Evolutionary conservation across 1,140 invertebrate genomes (phyloP).

Genomic region (Heliconius hermathena): DNA sequence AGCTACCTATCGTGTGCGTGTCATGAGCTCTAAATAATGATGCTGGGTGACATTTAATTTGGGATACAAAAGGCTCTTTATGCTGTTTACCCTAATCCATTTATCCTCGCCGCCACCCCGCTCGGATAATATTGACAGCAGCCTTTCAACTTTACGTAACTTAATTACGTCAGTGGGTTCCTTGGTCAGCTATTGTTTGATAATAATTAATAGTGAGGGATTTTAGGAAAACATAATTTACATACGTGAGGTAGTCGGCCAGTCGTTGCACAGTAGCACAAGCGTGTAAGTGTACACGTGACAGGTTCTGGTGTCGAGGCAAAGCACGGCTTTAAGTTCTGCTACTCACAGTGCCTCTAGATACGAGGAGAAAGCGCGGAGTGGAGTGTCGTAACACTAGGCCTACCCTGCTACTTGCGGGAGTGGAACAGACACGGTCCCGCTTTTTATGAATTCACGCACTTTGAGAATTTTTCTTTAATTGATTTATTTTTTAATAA

Average conservation of each 20-base stretch:
- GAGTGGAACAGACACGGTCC: too few relatives aligned
- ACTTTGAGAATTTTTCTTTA: too few relatives aligned
- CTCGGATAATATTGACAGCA: constrained; percentile 67
- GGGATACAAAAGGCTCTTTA: constrained; percentile 78
- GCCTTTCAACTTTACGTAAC: constrained; percentile 62
- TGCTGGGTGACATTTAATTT: constrained; percentile 77
- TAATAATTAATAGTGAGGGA: constrained; percentile 12
- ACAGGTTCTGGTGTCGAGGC: too few relatives aligned
- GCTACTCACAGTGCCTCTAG: too few relatives aligned
- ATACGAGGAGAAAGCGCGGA: too few relatives aligned
- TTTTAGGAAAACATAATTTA: constrained; percentile 7
- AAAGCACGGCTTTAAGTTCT: too few relatives aligned
- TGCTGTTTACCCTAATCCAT: constrained; percentile 78
- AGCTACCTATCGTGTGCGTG: constrained; percentile 45
- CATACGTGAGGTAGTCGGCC: background rate
- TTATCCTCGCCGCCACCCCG: constrained; percentile 50
- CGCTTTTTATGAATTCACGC: too few relatives aligned
- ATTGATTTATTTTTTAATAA: too few relatives aligned
- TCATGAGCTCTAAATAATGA: constrained; percentile 73
- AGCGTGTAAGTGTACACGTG: too few relatives aligned
- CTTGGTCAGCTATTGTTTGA: constrained; percentile 29
- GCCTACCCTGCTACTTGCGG: too few relatives aligned
- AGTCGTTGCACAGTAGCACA: too few relatives aligned
- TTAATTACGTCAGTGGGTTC: constrained; percentile 59
- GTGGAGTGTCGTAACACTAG: too few relatives aligned